Base-by-base conservation (phyloP, 2,888 invertebrate species). In the Minunthozetes semirufus region DNA sequence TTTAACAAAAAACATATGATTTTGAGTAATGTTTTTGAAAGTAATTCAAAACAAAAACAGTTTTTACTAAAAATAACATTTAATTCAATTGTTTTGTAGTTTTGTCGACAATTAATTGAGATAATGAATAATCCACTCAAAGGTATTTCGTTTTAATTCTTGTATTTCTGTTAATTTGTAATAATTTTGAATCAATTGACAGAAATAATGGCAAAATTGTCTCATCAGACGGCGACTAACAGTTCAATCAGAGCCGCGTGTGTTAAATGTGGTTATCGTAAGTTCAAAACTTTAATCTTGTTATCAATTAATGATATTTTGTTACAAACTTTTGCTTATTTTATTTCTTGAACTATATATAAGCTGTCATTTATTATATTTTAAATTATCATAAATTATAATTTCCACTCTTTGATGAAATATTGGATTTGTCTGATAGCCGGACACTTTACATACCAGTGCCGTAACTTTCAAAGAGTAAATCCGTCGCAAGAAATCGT, bases 371-470 rank as follows among this genome's bases (percentile, higher is more conserved):
- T n/a, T n/a, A n/a, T n/a, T n/a, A n/a, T n/a, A n/a, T n/a, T n/a
- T n/a, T n/a, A n/a, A n/a, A n/a, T n/a, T n/a, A n/a, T n/a, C n/a
- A n/a, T n/a, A n/a, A n/a, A n/a, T n/a, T n/a, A n/a, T n/a, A n/a
- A n/a, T n/a, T n/a, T n/a, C 13, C 1, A 42, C 13, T 42, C 13
- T 42, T 13, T 42, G 42, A 4, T 42, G 5, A 59, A 59, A 9
- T 59, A 8, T 27, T 27, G 3, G n/a, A 6, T 33, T 29, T 29
- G 38, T 33, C 27, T 27, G 27, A 63, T 78, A 84, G 92, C 93
- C 77, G 96, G 96, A 0, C 96, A 97, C 83, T 86, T 97, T 80
- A 96, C 97, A 17, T 96, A 91, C 83, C 96, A 97, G 82, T 97
- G 96, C 81, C 86, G 95, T 80, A 97, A 97, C 84, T 95, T 96